These are phyloP conservation scores for Rhamphomyia laevipes DNA, from an alignment of 2,888 invertebrate species.

Conservation along the genomic window DNA sequence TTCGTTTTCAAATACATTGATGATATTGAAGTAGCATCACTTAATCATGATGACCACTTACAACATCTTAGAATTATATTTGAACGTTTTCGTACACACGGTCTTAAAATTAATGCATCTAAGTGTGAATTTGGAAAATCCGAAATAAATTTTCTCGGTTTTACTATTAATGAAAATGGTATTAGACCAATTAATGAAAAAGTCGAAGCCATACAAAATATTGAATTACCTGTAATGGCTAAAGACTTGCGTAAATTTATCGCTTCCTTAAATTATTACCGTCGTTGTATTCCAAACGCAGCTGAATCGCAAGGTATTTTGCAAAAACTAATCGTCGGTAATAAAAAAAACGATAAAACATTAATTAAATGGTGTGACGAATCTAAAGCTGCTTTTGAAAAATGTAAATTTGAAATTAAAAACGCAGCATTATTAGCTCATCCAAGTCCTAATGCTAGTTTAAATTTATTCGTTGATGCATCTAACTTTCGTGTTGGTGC, in stretches of 20 bases:
- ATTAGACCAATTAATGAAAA: slow-evolving; percentile 5
- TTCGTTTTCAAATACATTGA: slow-evolving; percentile 18
- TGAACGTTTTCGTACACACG: slow-evolving; percentile 11
- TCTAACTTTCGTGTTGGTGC: no score
- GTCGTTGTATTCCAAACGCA: no score
- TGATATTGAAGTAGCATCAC: slow-evolving; percentile 17
- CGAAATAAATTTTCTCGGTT: slow-evolving; percentile 1
- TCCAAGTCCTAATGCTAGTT: background rate
- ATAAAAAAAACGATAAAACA: background rate
- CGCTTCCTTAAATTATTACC: no score
- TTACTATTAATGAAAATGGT: background rate
- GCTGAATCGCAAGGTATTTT: no score
- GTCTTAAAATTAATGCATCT: slow-evolving; percentile 14
- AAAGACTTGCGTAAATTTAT: background rate
- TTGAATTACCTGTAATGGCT: slow-evolving; percentile 1
- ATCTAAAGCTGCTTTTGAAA: no score
- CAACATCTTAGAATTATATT: slow-evolving; percentile 14
- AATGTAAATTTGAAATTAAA: no score
- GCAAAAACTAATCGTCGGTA: no score
- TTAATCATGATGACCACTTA: slow-evolving; percentile 11
- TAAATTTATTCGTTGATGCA: slow-evolving; percentile 26
- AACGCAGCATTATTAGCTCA: background rate
- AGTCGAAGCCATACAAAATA: background rate
- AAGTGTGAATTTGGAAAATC: slow-evolving; percentile 5
- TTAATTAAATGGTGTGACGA: background rate